phyloP scores from a whole-genome alignment of 2,797 vertebrate genomes.

The Chaetodon trifasciatus region DNA sequence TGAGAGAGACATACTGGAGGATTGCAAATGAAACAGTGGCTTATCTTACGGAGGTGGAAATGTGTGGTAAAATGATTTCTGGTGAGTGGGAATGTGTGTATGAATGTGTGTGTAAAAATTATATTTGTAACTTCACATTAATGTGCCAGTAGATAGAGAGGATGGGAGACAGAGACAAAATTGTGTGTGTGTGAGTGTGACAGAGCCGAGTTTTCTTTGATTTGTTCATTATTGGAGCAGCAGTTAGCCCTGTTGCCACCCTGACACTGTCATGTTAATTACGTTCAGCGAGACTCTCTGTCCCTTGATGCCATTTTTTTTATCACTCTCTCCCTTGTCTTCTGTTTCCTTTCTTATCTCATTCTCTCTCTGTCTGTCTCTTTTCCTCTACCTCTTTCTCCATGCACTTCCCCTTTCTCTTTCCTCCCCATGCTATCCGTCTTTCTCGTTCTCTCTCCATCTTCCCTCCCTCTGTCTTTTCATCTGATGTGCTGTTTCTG shows the following conservation, averaged over 20 bases:
- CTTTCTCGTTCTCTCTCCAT: neutral
- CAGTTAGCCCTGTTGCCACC: constrained; percentile 60
- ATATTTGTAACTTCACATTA: constrained; percentile 20
- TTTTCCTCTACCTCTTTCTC: constrained; percentile 1
- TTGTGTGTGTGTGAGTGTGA: neutral
- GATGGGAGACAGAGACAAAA: constrained; percentile 11
- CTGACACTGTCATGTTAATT: constrained; percentile 72
- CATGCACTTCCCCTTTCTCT: neutral
- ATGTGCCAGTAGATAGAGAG: constrained; percentile 11
- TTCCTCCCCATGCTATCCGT: neutral
- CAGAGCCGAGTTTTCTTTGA: constrained; percentile 43
- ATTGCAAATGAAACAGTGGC: constrained; percentile 46
- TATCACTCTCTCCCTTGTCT: constrained; percentile 5
- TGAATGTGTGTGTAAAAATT: constrained; percentile 5
- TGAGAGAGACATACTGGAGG: constrained; percentile 8
- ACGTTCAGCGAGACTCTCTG: constrained; percentile 56
- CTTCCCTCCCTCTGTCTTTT: neutral
- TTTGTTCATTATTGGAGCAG: constrained; percentile 64
- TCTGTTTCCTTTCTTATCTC: constrained; percentile 27
- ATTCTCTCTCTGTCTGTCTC: neutral
- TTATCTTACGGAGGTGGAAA: constrained; percentile 16
- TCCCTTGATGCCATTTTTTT: constrained; percentile 54
- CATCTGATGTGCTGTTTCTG: neutral
- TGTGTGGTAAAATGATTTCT: constrained; percentile 9
- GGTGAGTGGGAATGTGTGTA: constrained; percentile 21